Evolutionary conservation across 2,888 invertebrate genomes (phyloP).

Genomic region (Stenodera caucasica): DNA sequence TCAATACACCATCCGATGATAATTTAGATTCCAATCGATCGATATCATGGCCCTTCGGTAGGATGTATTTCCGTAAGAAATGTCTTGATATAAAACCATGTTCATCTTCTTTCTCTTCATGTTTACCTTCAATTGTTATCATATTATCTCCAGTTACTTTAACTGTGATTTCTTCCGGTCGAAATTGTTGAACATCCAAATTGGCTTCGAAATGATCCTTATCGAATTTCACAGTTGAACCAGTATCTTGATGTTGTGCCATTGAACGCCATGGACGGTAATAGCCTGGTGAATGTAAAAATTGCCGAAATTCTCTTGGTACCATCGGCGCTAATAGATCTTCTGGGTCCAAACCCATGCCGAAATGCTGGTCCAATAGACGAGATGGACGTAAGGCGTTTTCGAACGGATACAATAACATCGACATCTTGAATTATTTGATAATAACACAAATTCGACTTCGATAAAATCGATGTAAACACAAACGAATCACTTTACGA

Average conservation of each 20-base stretch:
- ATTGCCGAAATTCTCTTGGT: constrained; percentile 36
- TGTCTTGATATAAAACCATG: constrained; percentile 75
- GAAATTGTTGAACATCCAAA: constrained; percentile 76
- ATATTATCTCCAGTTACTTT: constrained; percentile 68
- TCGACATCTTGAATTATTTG: too few relatives aligned
- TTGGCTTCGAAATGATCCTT: constrained; percentile 70
- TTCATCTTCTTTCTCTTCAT: constrained; percentile 74
- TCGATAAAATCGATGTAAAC: neutral
- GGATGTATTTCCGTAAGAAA: constrained; percentile 71
- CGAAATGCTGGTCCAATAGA: constrained; percentile 54
- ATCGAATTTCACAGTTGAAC: constrained; percentile 61
- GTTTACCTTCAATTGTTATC: constrained; percentile 76
- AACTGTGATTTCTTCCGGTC: constrained; percentile 75
- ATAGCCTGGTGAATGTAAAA: constrained; percentile 1
- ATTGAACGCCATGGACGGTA: constrained; percentile 54
- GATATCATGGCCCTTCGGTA: constrained; percentile 75
- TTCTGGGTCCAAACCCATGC: constrained; percentile 53
- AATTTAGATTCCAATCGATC: constrained; percentile 71
- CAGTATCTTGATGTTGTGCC: constrained; percentile 62
- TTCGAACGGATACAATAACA: neutral
- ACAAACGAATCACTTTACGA: neutral
- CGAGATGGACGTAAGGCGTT: constrained; percentile 33
- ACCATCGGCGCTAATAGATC: constrained; percentile 50
- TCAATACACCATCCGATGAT: constrained; percentile 74
- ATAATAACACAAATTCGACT: too few relatives aligned